Evolutionary conservation across 2,797 vertebrate genomes (phyloP).

Genomic region (Sebastes dallii): DNA sequence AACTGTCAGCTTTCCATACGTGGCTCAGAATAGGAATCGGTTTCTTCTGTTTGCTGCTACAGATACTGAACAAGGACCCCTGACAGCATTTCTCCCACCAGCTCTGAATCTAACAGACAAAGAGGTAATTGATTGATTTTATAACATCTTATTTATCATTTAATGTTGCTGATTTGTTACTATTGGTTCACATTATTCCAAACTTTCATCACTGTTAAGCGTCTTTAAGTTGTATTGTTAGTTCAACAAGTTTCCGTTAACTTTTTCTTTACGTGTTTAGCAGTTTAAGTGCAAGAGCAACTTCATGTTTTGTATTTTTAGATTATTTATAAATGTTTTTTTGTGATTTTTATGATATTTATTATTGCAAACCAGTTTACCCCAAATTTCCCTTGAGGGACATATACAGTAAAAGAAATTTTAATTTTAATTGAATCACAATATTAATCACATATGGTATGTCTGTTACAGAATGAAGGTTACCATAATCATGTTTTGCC

Average conservation of each 20-base stretch:
- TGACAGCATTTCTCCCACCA: neutral
- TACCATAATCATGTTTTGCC: constrained; percentile 65
- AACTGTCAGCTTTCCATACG: constrained; percentile 16
- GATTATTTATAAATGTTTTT: neutral
- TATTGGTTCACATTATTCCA: neutral
- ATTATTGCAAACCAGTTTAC: neutral
- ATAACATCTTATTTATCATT: neutral
- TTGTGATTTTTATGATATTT: neutral
- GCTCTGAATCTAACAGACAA: constrained; percentile 9
- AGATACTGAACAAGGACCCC: constrained; percentile 13
- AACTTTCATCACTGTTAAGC: neutral
- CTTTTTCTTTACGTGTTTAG: neutral
- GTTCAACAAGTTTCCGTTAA: neutral
- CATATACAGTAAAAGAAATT: neutral
- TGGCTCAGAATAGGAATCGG: constrained; percentile 16
- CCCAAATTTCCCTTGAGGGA: neutral
- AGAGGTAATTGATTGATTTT: constrained; percentile 37
- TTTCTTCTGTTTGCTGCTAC: constrained; percentile 23
- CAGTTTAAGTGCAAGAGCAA: neutral
- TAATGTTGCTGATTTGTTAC: neutral
- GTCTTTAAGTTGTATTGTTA: neutral
- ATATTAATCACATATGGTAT: neutral
- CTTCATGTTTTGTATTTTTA: neutral
- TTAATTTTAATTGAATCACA: neutral
- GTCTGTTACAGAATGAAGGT: constrained; percentile 77